Base-by-base conservation (phyloP, 2,888 invertebrate species). In the Adelognathus sp. region DNA sequence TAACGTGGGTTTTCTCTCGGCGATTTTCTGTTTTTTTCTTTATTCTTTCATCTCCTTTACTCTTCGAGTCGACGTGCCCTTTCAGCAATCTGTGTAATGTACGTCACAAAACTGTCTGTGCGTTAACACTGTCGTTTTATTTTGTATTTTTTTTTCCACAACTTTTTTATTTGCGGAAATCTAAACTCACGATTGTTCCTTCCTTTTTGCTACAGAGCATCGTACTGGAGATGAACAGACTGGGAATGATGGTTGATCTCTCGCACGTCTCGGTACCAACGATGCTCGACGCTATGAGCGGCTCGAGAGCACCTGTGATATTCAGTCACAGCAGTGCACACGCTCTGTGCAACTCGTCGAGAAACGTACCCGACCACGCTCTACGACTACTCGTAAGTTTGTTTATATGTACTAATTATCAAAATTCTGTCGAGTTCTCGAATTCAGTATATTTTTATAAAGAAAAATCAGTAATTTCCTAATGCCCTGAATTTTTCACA, bases 191-290 rank as follows among this genome's bases (percentile, higher is more conserved):
- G 54, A 50, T 66, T 36, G n/a, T n/a, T n/a, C n/a, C n/a, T n/a
- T n/a, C n/a, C n/a, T 66, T 41, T 29, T 66, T 81, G 81, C 78
- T 88, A 52, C 90, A 93, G 91, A 92, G 93, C 77, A 92, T 94
- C 79, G 92, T 94, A n/a, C 89, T 89, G 74, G 94, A 94, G 90
- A 94, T 94, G 94, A 94, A 94, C 88, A 92, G 94, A 69, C 91
- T 94, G 44, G 94, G 94, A 24, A 94, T 94, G 93, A 91, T 94
- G 88, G 93, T 94, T 72, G 94, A 94, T 84, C 88, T 93, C 64
- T 92, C 93, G 24, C 93, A 94, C 88, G 94, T 94, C 33, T 93
- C 93, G 21, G 92, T 92, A 24, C 92, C 92, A 58, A 93, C 94
- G 16, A 94, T 94, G 94, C 88, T 92, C 70, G 93, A 93, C 83